Base-by-base conservation (phyloP, 2,888 invertebrate genomes). In the Torymus tubicola region DNA sequence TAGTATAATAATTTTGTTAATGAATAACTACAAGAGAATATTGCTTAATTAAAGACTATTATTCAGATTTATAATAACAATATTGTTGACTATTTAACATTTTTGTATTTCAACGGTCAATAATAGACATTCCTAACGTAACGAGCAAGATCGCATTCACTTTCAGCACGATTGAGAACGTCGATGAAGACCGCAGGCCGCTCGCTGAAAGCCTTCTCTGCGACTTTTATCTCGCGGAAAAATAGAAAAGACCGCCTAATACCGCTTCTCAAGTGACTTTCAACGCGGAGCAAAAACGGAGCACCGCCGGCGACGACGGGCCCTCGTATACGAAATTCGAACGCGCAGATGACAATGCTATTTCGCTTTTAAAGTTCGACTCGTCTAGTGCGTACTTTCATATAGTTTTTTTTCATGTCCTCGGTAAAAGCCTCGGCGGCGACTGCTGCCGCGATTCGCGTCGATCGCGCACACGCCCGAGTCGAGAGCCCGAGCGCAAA, bases 381-480 rank as follows among this genome's bases (percentile, higher is more conserved):
- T 72, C 64, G 69, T 77, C 60, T 80, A 82, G 72, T 65, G 73
- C 31, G 70, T 71, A 72, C 77, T 80, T 71, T 65, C 61, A 18
- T 16, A 71, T 64, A 79, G 77, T 69, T 75, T 77, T 64, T 72
- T 72, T 76, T 53, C 75, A n/a, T 72, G 68, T 81, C 70, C 73
- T 58, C 70, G 67, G 80, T 80, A 80, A 78, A 80, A 78, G 82
- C 80, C 63, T 52, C 69, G 31, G 42, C 69, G 31, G 42, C 42
- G 42, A 42, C 42, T 42, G 42, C n/a, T 70, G 64, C 50, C 42
- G 71, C 61, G 80, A 74, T 78, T 76, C 81, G 81, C 81, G 83
- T 85, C 84, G 84, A 84, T 86, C 86, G 82, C 84, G 85, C 83
- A 80, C 68, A 77, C 79, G 73, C 24, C 52, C 12, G 14, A 10